phyloP scores from a whole-genome alignment of 2,888 invertebrate genomes.

The Chrysotoxum bicinctum region DNA sequence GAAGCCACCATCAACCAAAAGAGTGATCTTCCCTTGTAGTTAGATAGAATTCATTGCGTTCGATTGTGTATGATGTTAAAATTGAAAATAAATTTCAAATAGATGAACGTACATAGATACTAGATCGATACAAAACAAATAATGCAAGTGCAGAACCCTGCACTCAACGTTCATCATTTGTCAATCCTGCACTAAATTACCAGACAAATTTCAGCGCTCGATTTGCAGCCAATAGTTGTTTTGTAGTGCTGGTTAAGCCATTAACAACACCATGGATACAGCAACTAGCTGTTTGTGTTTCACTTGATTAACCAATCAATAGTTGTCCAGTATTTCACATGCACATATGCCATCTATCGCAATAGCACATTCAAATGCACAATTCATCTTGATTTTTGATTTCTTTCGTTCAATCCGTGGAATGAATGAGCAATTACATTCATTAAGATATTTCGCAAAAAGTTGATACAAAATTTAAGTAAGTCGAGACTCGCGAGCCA shows the following conservation, averaged over 20 bases:
- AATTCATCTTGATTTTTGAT: conserved; percentile 71
- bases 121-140: conserved; percentile 51
- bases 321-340: conserved; percentile 45
- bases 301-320: conserved; percentile 54
- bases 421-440: conserved; percentile 70
- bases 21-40: conserved; percentile 48
- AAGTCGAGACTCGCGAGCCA: conserved; percentile 56
- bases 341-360: background rate
- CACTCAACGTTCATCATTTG: conserved; percentile 38
- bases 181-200: conserved; percentile 42
- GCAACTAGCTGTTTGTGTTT: conserved; percentile 34
- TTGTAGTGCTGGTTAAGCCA: conserved; percentile 31
- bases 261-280: conserved; percentile 44
- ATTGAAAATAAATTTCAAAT: conserved; percentile 66
- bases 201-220: conserved; percentile 30
- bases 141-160: conserved; percentile 50
- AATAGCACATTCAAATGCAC: conserved; percentile 23
- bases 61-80: conserved; percentile 45
- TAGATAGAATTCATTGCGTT: background rate
- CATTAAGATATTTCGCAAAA: conserved; percentile 69
- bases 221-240: conserved; percentile 16
- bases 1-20: conserved; percentile 33
- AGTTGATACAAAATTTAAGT: conserved; percentile 62
- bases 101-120: conserved; percentile 27
- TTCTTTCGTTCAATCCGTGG: conserved; percentile 64